Base-by-base conservation (phyloP, 2,888 invertebrate species). In the Parthenolecanium corni region DNA sequence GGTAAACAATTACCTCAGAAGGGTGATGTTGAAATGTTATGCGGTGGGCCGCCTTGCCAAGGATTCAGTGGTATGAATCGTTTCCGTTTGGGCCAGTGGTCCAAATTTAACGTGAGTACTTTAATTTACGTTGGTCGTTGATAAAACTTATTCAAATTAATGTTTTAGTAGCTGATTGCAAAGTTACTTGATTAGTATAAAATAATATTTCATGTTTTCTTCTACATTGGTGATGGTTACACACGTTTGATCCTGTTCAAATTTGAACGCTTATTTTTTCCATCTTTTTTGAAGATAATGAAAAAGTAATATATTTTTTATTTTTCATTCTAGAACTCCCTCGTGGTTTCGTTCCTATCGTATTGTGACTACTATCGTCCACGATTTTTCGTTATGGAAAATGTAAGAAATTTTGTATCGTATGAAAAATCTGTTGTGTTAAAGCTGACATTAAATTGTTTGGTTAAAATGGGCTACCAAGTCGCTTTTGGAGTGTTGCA, bases 51-150 rank as follows among this genome's bases (percentile, higher is more conserved):
- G 1, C 90, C 90, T 0, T 91, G 90, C 71, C 90, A 91, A 74
- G 90, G 90, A 3, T 91, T 90, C 75, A 88, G 87, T 51, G 88
- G 88, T 40, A 89, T 90, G 89, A 91, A 91, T 73, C 76, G 89
- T 57, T 91, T 90, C 73, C 89, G 87, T 74, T 83, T 83, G 0
- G 77, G 89, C 36, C 86, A 89, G 68, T 89, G 89, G 73, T 89
- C 89, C 1, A 78, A 82, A 67, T 89, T 90, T 71, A 90, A 89
- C 74, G 77, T 76, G 67, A 49, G 52, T n/a, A 4, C 16, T 42
- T 56, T 2, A 42, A n/a, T 14, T 58, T 4, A 2, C 14, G 18
- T 1, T 9, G 14, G 20, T 38, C 38, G 38, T 9, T 14, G 38
- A 38, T 38, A 12, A 20, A 46, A 16, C 2, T 12, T 46, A 16